A percentile compares a stretch with the other conserved stretches of the same genome.
Evolutionary conservation across 2,888 invertebrate genomes (phyloP).

Genomic region (Zootermopsis nevadensis): DNA sequence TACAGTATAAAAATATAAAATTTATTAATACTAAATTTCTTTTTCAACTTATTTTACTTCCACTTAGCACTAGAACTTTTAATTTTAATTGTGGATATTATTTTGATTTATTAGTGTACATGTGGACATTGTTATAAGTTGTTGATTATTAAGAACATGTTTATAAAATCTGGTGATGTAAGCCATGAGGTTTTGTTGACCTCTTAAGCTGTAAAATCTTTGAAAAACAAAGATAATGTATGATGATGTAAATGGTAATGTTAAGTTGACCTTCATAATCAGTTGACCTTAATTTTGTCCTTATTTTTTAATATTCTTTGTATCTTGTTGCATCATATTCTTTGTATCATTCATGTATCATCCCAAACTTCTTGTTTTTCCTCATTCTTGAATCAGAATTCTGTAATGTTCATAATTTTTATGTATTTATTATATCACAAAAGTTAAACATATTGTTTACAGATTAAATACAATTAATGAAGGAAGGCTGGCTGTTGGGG

Average conservation of each 20-base stretch:
- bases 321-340: not conserved
- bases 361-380: not conserved
- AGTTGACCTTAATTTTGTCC: not conserved
- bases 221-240: not conserved
- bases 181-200: too few species aligned
- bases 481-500: conserved; percentile 90
- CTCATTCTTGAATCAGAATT: not conserved
- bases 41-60: too few species aligned
- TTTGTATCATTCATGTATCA: not conserved
- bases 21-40: too few species aligned
- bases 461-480: conserved; percentile 93
- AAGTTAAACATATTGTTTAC: conserved; percentile 46
- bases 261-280: not conserved
- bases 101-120: too few species aligned
- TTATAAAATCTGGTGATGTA: too few species aligned
- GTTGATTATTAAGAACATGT: too few species aligned
- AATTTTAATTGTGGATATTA: too few species aligned
- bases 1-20: too few species aligned
- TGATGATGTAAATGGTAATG: not conserved
- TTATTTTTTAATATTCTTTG: not conserved
- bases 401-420: not conserved
- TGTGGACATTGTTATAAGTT: too few species aligned
- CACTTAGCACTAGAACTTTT: too few species aligned
- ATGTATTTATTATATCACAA: not conserved
- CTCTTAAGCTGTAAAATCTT: too few species aligned